Evolutionary conservation across 2,888 invertebrate species (phyloP).

Genomic region (Gortyna flavago): DNA sequence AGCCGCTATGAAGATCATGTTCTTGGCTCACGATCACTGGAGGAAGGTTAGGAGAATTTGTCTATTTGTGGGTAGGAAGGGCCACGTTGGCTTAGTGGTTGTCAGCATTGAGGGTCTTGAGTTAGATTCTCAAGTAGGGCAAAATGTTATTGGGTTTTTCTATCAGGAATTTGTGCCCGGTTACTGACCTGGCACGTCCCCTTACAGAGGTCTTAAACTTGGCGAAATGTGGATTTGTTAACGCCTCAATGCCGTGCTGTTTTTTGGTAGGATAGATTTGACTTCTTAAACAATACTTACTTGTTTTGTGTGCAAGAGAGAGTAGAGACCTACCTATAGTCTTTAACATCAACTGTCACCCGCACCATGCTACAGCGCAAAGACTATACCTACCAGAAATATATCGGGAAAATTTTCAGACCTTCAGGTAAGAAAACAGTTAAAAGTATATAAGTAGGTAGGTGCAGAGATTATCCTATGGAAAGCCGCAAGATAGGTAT

Average conservation of each 20-base stretch:
- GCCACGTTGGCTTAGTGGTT: background rate
- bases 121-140: background rate
- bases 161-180: background rate
- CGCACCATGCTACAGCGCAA: too few species aligned
- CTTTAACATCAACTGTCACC: too few species aligned
- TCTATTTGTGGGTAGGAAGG: background rate
- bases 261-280: too few species aligned
- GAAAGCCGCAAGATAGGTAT: constrained; percentile 24
- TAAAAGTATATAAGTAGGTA: background rate
- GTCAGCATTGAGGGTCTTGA: background rate
- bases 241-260: too few species aligned
- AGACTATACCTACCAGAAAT: too few species aligned
- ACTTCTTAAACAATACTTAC: too few species aligned
- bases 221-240: too few species aligned
- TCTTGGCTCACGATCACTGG: constrained; percentile 96
- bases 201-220: too few species aligned
- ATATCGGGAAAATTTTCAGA: too few species aligned
- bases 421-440: background rate
- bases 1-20: constrained; percentile 98
- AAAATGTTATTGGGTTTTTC: background rate
- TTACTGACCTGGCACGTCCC: too few species aligned
- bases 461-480: constrained; percentile 2
- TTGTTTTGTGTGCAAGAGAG: too few species aligned
- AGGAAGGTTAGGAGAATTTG: constrained; percentile 89
- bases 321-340: too few species aligned